A percentile compares a stretch with the other conserved stretches of the same genome.
Conservation (phyloP, 2,888 invertebrate genomes). For the Lumbricus terrestris region DNA sequence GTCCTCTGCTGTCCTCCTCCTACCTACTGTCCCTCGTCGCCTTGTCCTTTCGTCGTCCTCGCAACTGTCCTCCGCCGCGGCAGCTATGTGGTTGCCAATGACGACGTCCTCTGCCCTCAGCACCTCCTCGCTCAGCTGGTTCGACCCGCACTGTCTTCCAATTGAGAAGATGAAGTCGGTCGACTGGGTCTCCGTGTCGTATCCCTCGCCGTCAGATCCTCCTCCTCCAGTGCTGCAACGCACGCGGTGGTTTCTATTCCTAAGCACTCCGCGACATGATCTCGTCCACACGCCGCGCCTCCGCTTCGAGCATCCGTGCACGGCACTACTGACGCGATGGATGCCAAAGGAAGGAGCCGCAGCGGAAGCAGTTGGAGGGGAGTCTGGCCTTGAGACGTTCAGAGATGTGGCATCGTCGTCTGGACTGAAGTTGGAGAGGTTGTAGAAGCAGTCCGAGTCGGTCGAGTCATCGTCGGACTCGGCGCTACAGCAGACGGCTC, state of each 20-base stretch:
- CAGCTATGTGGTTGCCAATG: neutral
- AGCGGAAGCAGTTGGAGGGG: neutral
- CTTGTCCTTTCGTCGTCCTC: neutral
- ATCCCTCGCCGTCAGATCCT: neutral
- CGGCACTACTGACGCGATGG: neutral
- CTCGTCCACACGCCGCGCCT: neutral
- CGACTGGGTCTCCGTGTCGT: constrained; percentile 12
- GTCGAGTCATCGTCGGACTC: neutral
- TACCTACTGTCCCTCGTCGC: neutral
- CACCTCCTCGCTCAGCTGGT: neutral
- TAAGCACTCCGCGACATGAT: neutral
- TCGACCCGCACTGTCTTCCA: neutral
- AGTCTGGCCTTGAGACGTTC: neutral
- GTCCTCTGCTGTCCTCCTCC: neutral
- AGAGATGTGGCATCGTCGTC: neutral
- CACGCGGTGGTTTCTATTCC: neutral
- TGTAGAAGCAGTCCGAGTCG: neutral
- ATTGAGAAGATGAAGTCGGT: constrained; percentile 13
- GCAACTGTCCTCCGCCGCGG: neutral
- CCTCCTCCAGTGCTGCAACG: neutral
- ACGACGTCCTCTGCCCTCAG: neutral
- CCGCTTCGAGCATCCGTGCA: neutral
- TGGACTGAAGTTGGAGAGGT: neutral
- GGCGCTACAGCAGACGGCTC: neutral
- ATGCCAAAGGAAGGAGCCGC: neutral